These are phyloP conservation scores for Campoplex capitator DNA, from an alignment of 2,888 invertebrate species.

Conservation along the genomic window DNA sequence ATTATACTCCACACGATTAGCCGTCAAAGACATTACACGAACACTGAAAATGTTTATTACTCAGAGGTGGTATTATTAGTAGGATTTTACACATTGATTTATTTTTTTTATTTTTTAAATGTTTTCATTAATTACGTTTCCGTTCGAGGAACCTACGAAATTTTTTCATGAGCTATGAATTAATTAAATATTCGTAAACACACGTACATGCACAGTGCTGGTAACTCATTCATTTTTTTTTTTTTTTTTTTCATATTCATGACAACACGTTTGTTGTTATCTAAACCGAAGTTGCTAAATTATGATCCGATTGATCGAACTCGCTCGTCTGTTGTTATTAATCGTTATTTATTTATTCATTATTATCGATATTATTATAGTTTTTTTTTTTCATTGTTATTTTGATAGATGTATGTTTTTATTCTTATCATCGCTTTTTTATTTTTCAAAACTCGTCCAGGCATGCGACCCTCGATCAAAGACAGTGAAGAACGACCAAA, in stretches of 20 bases:
- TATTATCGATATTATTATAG: conserved; percentile 28
- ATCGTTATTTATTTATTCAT: neutral
- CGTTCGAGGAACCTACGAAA: conserved; percentile 16
- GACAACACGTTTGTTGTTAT: conserved; percentile 25
- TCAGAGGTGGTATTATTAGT: neutral
- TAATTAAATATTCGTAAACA: conserved; percentile 41
- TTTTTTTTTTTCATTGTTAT: conserved; percentile 33
- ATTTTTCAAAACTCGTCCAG: conserved; percentile 56
- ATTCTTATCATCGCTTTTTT: conserved; percentile 60
- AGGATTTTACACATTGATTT: conserved; percentile 8
- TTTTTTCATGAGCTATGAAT: conserved; percentile 31
- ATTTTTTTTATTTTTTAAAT: conserved; percentile 2
- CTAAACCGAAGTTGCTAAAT: conserved; percentile 21
- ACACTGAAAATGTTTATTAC: conserved; percentile 19
- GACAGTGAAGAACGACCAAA: conserved; percentile 78
- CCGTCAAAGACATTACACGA: conserved; percentile 2
- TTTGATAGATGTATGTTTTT: conserved; percentile 45
- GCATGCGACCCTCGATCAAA: conserved; percentile 77
- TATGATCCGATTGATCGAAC: conserved; percentile 30
- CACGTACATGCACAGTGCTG: conserved; percentile 36
- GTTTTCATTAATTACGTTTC: neutral
- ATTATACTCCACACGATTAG: conserved; percentile 23
- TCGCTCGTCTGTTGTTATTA: conserved; percentile 16
- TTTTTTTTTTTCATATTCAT: conserved; percentile 2
- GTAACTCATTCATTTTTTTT: conserved; percentile 3